Conservation (phyloP, 1,140 invertebrate species). For the Teleogryllus occipitalis region DNA sequence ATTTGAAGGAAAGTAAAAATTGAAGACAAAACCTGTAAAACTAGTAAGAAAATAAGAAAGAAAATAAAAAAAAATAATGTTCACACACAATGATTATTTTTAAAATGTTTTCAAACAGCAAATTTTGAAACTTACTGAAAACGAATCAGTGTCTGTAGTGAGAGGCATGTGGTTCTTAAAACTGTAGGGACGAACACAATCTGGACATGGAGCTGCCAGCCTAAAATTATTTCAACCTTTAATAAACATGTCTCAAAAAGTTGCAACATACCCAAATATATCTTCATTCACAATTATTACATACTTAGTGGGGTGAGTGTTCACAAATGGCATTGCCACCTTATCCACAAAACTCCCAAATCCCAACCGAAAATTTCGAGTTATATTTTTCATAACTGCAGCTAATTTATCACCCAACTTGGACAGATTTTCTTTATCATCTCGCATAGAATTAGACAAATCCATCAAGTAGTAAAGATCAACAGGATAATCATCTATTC, state of each 20-base stretch:
- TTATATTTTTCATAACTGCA: constrained; percentile 63
- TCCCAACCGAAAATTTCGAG: constrained; percentile 72
- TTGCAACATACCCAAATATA: neutral
- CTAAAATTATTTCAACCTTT: neutral
- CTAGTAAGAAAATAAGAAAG: too few species aligned
- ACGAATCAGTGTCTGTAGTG: neutral
- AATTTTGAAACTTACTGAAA: neutral
- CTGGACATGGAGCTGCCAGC: neutral
- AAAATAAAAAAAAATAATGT: too few species aligned
- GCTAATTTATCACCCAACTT: constrained; percentile 54
- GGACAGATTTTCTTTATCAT: constrained; percentile 58
- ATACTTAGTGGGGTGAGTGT: constrained; percentile 45
- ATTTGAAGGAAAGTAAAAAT: too few species aligned
- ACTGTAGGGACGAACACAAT: neutral
- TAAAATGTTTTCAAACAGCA: too few species aligned
- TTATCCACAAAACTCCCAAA: constrained; percentile 89
- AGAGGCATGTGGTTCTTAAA: neutral
- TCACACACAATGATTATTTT: too few species aligned
- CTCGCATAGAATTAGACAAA: constrained; percentile 69
- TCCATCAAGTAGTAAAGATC: constrained; percentile 87
- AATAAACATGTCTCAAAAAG: neutral
- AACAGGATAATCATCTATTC: constrained; percentile 62
- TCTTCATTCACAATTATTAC: neutral
- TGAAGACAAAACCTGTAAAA: too few species aligned
- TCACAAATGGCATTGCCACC: constrained; percentile 69